phyloP scores from a whole-genome alignment of 1,140 invertebrate species.

The Micrasema longulum region DNA sequence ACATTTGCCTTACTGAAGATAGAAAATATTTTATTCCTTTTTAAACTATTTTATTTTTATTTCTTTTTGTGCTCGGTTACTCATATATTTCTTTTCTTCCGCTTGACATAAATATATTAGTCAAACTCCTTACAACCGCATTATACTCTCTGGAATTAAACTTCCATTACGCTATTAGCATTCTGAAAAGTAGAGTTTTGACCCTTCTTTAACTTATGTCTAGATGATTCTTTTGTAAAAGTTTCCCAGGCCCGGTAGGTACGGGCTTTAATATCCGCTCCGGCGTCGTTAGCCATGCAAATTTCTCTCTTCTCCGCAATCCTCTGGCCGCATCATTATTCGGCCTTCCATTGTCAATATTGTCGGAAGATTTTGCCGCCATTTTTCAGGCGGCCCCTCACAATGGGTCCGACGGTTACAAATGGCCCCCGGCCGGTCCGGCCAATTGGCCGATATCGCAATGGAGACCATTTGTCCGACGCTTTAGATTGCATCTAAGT shows the following conservation, averaged over 20 bases:
- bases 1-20: no score
- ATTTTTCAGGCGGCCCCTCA: constrained; percentile 49
- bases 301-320: background rate
- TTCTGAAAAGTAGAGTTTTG: constrained; percentile 5
- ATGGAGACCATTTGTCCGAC: constrained; percentile 32
- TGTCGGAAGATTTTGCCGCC: constrained; percentile 25
- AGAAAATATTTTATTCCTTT: no score
- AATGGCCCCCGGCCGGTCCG: constrained; percentile 45
- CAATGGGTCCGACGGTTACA: constrained; percentile 50
- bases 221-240: background rate
- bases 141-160: no score
- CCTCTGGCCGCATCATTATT: constrained; percentile 22
- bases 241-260: background rate
- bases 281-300: constrained; percentile 6
- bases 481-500: constrained; percentile 28
- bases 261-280: constrained; percentile 15
- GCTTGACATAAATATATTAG: no score
- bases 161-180: background rate
- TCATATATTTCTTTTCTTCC: no score
- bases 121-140: no score
- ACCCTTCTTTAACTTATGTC: constrained; percentile 7
- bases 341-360: constrained; percentile 24
- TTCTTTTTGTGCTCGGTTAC: no score
- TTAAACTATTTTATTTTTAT: no score
- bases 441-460: constrained; percentile 47